Conservation (phyloP, 2,888 invertebrate species). For the Ectemnius lituratus region DNA sequence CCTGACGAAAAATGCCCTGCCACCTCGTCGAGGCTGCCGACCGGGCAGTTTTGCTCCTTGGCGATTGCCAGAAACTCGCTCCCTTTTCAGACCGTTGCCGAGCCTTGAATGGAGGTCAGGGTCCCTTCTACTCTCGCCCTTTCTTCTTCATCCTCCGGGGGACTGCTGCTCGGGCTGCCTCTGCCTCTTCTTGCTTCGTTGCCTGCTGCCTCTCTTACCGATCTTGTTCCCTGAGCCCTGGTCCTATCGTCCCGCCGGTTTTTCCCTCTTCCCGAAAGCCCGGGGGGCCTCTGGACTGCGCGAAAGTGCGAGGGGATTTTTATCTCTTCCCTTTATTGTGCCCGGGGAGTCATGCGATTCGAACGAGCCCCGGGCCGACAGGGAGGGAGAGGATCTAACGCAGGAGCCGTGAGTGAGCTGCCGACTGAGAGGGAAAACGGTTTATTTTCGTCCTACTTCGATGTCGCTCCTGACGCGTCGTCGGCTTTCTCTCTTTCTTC, state of each 20-base stretch:
- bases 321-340: conserved; percentile 50
- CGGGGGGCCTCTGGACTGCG: conserved; percentile 42
- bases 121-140: conserved; percentile 47
- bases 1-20: conserved; percentile 53
- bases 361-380: conserved; percentile 12
- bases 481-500: conserved; percentile 10
- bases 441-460: conserved; percentile 41
- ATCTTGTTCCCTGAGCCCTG: background rate
- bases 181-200: background rate
- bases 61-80: conserved; percentile 53
- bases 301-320: conserved; percentile 41
- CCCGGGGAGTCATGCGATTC: conserved; percentile 46
- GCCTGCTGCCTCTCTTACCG: background rate
- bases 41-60: conserved; percentile 38
- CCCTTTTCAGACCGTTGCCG: conserved; percentile 56
- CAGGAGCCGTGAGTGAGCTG: conserved; percentile 4
- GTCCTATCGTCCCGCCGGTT: conserved; percentile 29
- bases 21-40: conserved; percentile 42
- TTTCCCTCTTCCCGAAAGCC: conserved; percentile 30
- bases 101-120: conserved; percentile 65
- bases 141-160: conserved; percentile 38
- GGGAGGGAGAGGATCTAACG: conserved; percentile 25
- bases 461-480: conserved; percentile 6
- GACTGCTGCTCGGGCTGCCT: background rate
- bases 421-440: conserved; percentile 32